Conservation (phyloP, 2,888 invertebrate genomes). For the Entomobrya proxima region DNA sequence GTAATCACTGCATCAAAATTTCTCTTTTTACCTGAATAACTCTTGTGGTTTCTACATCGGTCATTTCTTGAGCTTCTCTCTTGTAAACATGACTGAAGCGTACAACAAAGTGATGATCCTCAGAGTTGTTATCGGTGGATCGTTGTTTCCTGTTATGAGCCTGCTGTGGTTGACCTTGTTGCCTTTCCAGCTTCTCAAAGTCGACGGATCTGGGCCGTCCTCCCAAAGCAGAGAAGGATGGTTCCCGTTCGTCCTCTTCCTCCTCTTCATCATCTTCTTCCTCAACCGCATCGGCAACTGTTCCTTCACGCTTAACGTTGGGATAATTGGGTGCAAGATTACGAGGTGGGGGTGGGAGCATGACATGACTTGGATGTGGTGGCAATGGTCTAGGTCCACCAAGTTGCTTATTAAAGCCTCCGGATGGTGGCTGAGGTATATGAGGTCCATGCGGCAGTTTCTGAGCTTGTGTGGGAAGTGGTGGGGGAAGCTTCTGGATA, state of each 20-base stretch:
- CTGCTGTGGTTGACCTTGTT: slow-evolving; percentile 78
- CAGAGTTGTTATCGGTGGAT: slow-evolving; percentile 80
- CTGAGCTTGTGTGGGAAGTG: slow-evolving; percentile 54
- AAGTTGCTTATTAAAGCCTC: slow-evolving; percentile 65
- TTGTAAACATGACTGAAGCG: slow-evolving; percentile 85
- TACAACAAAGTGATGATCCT: slow-evolving; percentile 77
- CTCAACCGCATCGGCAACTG: slow-evolving; percentile 75
- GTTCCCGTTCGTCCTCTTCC: slow-evolving; percentile 69
- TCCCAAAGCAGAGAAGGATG: slow-evolving; percentile 84
- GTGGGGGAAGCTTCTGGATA: slow-evolving; percentile 58
- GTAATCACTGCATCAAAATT: too few species aligned
- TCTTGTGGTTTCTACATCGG: slow-evolving; percentile 78
- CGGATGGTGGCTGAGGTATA: slow-evolving; percentile 66
- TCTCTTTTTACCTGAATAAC: slow-evolving; percentile 77
- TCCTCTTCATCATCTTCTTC: slow-evolving; percentile 74
- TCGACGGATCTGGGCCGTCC: slow-evolving; percentile 90
- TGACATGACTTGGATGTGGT: slow-evolving; percentile 84
- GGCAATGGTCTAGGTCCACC: slow-evolving; percentile 75
- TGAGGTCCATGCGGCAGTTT: slow-evolving; percentile 78
- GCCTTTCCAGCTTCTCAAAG: slow-evolving; percentile 83
- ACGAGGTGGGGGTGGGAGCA: slow-evolving; percentile 86
- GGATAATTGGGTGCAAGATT: slow-evolving; percentile 87
- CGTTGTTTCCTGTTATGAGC: slow-evolving; percentile 85
- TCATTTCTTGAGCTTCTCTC: slow-evolving; percentile 91
- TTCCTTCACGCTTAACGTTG: slow-evolving; percentile 87